Evolutionary conservation across 2,888 invertebrate species (phyloP), one percentile per base, ranked within the genome.

Genomic region (Machimus rusticus): DNA sequence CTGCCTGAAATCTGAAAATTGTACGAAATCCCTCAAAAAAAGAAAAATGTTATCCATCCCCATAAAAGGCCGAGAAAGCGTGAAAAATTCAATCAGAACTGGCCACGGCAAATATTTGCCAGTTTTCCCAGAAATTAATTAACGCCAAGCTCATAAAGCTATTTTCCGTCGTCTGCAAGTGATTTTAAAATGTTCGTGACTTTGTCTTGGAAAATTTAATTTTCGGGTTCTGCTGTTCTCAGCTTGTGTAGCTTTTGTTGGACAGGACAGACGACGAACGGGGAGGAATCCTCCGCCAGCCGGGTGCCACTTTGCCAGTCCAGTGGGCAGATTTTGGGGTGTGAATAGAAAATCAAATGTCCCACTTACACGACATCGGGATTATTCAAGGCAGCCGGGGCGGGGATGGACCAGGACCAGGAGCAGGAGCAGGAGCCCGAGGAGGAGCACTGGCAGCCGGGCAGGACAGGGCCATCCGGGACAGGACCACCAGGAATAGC

Each of bases 151-250:
- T 78, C 78, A 78, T 78, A 78, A 43, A 78, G 78, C 78, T 43
- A 78, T 78, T 39, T 39, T 43, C 78, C 78, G 23, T 43, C 46
- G n/a, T 78, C 66, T 37, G 43, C n/a, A 78, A 78, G 78, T 78
- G 78, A 78, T 66, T 84, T 84, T 66, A 84, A 55, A 66, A 84
- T 84, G 84, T 66, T 84, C 84, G 84, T 66, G 84, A 66, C 84
- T 84, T 84, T 66, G 19, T 84, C 66, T 37, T 66, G 37, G 43
- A 84, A 84, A 46, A 66, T 66, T 39, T 84, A 84, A 84, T 66
- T 55, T 39, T 78, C 19, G 23, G 23, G n/a, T 78, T 78, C 78
- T 66, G 84, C 84, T 84, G 66, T 84, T 84, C 66, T 84, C 84
- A 84, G 84, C 84, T 66, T 28, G 55, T 28, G 55, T 31, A 57